A percentile compares a stretch with the other conserved stretches of the same genome.
Evolutionary conservation across 2,797 vertebrate species (phyloP).

Genomic region (Pangasius krempfi): DNA sequence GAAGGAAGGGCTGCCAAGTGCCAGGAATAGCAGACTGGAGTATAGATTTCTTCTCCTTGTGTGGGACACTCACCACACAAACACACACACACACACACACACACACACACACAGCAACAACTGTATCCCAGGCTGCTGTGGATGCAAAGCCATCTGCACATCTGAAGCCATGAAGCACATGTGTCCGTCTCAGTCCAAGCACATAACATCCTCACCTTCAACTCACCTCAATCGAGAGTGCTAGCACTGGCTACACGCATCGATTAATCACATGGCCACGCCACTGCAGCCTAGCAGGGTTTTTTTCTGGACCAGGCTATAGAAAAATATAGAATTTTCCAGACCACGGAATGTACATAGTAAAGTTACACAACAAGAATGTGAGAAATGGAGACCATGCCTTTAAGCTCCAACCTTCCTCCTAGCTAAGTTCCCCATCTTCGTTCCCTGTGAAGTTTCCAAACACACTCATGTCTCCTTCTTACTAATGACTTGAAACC

Average conservation of each 20-base stretch:
- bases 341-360: background rate
- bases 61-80: constrained; percentile 48
- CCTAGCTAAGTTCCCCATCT: background rate
- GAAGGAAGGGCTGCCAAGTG: constrained; percentile 43
- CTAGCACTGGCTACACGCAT: background rate
- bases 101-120: constrained; percentile 20
- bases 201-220: constrained; percentile 22
- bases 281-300: background rate
- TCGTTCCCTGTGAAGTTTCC: background rate
- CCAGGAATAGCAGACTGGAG: constrained; percentile 50
- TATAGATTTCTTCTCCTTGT: constrained; percentile 59
- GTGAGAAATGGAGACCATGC: background rate
- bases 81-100: constrained; percentile 20
- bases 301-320: too few relatives aligned
- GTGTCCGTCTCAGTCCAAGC: background rate
- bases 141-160: background rate
- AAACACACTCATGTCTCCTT: background rate
- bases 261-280: background rate
- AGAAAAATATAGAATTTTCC: background rate
- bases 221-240: background rate
- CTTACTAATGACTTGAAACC: too few relatives aligned
- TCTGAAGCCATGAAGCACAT: background rate
- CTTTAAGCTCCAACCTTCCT: background rate
- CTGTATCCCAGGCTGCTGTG: background rate
- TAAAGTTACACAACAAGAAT: background rate